Conservation (phyloP, 2,113 vertebrate species). For the Pangasianodon gigas region DNA sequence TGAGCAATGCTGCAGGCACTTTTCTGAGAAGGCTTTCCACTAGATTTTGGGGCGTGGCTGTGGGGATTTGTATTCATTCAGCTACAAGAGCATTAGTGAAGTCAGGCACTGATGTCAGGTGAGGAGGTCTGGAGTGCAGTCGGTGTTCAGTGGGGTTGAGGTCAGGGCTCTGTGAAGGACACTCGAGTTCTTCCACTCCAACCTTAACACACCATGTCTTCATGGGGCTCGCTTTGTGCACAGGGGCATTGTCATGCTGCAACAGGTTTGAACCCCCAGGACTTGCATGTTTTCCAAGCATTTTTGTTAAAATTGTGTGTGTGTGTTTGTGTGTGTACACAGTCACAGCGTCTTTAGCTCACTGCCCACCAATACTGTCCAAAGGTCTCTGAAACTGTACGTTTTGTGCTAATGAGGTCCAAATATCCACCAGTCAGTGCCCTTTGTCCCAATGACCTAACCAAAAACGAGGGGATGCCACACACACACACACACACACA, state of each 20-base stretch:
- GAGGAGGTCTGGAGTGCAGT: no score
- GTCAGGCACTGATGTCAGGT: no score
- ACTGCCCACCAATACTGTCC: neutral
- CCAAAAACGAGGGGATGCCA: constrained; percentile 65
- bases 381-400: neutral
- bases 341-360: constrained; percentile 12
- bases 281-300: neutral
- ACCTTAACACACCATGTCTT: no score
- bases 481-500: constrained; percentile 87
- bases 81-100: no score
- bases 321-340: neutral
- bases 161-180: no score
- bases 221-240: no score
- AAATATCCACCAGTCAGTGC: constrained; percentile 7
- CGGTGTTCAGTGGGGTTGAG: no score
- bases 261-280: neutral
- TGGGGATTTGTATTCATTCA: no score
- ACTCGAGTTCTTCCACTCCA: no score
- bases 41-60: no score
- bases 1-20: neutral
- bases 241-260: no score
- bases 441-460: constrained; percentile 19
- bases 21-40: no score
- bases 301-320: neutral
- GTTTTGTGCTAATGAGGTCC: constrained; percentile 26